A percentile compares a stretch with the other conserved stretches of the same genome.
These are phyloP conservation scores for Heliconius erato DNA, from an alignment of 2,888 invertebrate species.

Conservation along the genomic window DNA sequence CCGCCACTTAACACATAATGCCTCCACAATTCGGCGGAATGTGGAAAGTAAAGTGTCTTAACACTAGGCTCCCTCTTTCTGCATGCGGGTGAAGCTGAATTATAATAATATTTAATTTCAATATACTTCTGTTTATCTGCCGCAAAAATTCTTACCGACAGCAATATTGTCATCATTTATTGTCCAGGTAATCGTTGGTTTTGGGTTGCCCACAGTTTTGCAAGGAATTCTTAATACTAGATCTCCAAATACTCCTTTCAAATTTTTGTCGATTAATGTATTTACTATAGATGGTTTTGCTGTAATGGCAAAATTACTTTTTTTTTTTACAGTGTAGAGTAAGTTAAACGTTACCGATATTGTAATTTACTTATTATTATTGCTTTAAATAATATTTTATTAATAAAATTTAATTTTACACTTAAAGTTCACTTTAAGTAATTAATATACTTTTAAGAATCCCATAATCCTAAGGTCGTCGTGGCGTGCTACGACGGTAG, in stretches of 20 bases:
- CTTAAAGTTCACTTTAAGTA: no score
- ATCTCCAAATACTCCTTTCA: slow-evolving; percentile 58
- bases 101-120: not conserved
- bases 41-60: no score
- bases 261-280: slow-evolving; percentile 37
- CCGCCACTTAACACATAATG: no score
- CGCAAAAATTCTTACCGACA: slow-evolving; percentile 57
- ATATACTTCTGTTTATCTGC: no score
- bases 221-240: slow-evolving; percentile 61
- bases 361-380: no score
- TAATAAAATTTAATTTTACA: no score
- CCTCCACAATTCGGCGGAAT: no score
- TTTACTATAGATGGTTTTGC: slow-evolving; percentile 61
- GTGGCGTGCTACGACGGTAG: no score
- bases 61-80: no score
- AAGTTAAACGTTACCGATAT: not conserved
- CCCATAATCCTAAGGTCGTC: no score
- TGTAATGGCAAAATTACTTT: slow-evolving; percentile 52
- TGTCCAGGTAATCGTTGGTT: slow-evolving; percentile 63
- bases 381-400: no score
- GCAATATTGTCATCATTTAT: slow-evolving; percentile 57
- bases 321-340: not conserved
- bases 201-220: slow-evolving; percentile 62
- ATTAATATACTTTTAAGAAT: not conserved
- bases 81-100: no score